Base-by-base conservation (phyloP, 2,797 vertebrate species). In the Phaenicophaeus curvirostris region DNA sequence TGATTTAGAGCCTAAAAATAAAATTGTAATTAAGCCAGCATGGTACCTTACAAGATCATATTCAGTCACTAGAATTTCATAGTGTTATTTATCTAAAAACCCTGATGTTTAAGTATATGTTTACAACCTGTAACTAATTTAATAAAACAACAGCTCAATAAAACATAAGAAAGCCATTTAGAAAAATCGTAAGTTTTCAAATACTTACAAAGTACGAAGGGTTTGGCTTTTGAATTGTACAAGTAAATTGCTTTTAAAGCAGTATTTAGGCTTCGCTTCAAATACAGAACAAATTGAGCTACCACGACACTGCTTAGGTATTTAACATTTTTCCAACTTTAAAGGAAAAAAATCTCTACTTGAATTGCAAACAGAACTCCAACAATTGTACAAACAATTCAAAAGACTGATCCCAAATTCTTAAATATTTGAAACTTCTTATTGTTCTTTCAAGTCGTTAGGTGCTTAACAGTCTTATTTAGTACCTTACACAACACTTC, bases 1-100 rank as follows among this genome's bases (percentile, higher is more conserved):
- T 99, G 99, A 97, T 99, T 99, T 81, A 99, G 97, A 94, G 98
- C 98, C 99, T 99, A 96, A 63, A 68, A 93, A 94, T 46, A 87
- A 82, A 97, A 92, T 80, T 80, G 48, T 76, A 95, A 87, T 80
- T 80, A 91, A 69, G 58, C 95, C 30, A 96, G 61, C 15, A 75
- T 93, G 54, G 18, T 78, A 66, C 30, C 13, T 17, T 57, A 88
- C 37, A 65, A 74, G 31, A 80, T 44, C 33, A 53, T 20, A 54
- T 23, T 65, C 65, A 75, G 76, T 61, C 44, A 84, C 7, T 87
- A 71, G 54, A 87, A 85, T 73, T 83, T 88, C 48, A 75, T 23
- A 77, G 51, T 18, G 59, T 46, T 68, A 42, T 25, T 65, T 4
- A 79, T 30, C 50, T 39, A 75, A 72, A 79, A 62, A 6, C 4